These are phyloP conservation scores for Sthenelais limicola DNA, from an alignment of 2,888 invertebrate genomes.

Conservation along the genomic window DNA sequence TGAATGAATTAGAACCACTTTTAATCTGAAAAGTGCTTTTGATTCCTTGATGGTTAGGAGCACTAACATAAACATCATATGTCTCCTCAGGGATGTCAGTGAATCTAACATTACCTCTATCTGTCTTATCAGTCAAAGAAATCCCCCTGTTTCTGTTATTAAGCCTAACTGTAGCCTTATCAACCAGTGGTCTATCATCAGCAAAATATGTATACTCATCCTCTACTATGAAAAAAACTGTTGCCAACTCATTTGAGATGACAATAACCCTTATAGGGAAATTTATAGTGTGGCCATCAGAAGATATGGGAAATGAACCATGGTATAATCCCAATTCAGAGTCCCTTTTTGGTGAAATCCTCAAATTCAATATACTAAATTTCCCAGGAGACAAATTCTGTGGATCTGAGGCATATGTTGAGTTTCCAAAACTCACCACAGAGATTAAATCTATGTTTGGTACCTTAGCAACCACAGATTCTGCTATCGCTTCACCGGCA, in stretches of 20 bases:
- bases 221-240: constrained; percentile 54
- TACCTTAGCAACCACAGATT: constrained; percentile 46
- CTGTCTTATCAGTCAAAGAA: constrained; percentile 32
- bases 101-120: constrained; percentile 50
- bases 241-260: constrained; percentile 48
- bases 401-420: constrained; percentile 8
- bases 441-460: constrained; percentile 51
- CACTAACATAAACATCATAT: constrained; percentile 51
- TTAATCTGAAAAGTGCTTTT: constrained; percentile 46
- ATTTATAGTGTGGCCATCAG: not conserved
- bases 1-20: constrained; percentile 36
- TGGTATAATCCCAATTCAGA: not conserved
- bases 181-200: constrained; percentile 52
- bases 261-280: constrained; percentile 47
- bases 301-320: not conserved
- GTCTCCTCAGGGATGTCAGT: constrained; percentile 52
- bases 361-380: not conserved
- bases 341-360: not conserved
- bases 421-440: constrained; percentile 50
- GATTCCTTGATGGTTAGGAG: constrained; percentile 49
- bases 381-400: not conserved
- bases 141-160: constrained; percentile 47
- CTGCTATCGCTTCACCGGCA: constrained; percentile 52
- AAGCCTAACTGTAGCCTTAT: constrained; percentile 52
- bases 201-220: constrained; percentile 61